These are phyloP conservation scores for Calameuta pallipes DNA, from an alignment of 2,888 invertebrate species.

Conservation along the genomic window DNA sequence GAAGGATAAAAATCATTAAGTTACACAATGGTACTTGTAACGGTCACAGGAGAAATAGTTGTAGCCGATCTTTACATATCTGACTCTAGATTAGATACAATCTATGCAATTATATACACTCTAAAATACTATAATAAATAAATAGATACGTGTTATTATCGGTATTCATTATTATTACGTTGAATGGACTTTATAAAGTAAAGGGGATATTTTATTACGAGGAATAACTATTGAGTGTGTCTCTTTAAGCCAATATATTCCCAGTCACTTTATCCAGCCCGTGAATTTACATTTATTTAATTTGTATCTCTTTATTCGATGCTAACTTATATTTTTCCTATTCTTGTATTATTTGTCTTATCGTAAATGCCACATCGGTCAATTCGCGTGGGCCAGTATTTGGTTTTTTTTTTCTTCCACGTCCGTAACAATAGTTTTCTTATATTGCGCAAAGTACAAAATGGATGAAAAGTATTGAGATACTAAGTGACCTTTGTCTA, in stretches of 20 bases:
- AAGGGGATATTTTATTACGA: no score
- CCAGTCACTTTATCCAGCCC: no score
- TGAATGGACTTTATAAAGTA: not conserved
- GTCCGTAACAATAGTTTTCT: no score
- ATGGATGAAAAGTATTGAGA: no score
- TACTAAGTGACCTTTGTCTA: no score
- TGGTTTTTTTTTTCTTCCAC: slow-evolving; percentile 16
- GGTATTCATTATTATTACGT: not conserved
- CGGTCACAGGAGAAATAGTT: slow-evolving; percentile 10
- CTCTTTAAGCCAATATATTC: no score
- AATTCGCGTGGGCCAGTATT: slow-evolving; percentile 15
- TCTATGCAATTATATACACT: slow-evolving; percentile 20
- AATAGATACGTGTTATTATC: slow-evolving; percentile 31
- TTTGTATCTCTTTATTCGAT: not conserved
- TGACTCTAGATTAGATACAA: not conserved
- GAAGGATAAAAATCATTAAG: no score
- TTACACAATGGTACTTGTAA: no score
- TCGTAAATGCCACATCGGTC: slow-evolving; percentile 20
- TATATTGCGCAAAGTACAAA: no score
- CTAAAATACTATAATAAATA: slow-evolving; percentile 44
- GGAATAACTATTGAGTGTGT: no score
- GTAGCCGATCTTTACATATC: slow-evolving; percentile 17
- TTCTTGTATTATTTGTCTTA: slow-evolving; percentile 17
- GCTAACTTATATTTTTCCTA: not conserved
- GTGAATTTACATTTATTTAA: no score